Conservation (phyloP, 2,888 invertebrate species). For the Cancer borealis region DNA sequence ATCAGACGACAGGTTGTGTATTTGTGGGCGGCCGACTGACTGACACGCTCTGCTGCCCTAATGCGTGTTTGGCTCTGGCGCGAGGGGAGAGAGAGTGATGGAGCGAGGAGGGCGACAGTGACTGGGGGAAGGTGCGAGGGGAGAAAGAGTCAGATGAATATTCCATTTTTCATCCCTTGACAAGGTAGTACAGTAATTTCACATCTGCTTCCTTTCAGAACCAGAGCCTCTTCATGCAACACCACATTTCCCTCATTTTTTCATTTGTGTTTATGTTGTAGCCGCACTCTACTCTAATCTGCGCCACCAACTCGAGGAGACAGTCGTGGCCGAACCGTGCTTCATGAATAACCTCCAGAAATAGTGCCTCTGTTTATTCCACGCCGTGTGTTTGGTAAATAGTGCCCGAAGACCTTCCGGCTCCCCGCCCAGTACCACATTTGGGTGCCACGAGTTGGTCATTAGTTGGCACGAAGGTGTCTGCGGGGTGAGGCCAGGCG, state of each 20-base stretch:
- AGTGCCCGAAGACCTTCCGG: conserved; percentile 46
- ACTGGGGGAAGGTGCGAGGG: not conserved
- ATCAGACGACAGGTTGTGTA: conserved; percentile 23
- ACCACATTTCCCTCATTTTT: not conserved
- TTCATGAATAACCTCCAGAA: not conserved
- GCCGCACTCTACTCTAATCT: not conserved
- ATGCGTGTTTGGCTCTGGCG: conserved; percentile 43
- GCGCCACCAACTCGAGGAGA: not conserved
- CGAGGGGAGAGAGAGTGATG: conserved; percentile 43
- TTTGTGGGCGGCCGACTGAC: conserved; percentile 34
- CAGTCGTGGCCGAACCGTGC: not conserved
- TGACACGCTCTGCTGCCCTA: conserved; percentile 8
- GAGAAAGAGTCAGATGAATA: conserved; percentile 28
- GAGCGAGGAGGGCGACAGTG: not conserved
- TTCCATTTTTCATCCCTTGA: not conserved
- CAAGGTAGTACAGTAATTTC: not conserved
- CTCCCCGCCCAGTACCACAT: conserved; percentile 37
- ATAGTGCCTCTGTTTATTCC: conserved; percentile 50
- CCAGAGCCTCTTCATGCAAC: not conserved
- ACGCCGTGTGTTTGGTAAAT: conserved; percentile 51
- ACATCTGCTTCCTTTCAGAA: not conserved
- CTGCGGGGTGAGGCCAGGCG: not conserved
- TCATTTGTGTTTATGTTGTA: not conserved
- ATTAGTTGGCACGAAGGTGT: conserved; percentile 47
- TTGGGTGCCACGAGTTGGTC: conserved; percentile 45